These are phyloP conservation scores for Bos taurus DNA, from an alignment of 2,113 vertebrate species.

Conservation along the genomic window ARS-UCD2.0 NC_037351.1:16254001-16254500, in stretches of 20 bases:
- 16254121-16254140: conserved; percentile 54
- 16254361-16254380: background rate
- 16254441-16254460: background rate
- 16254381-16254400: background rate
- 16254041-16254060: conserved; percentile 62
- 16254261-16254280: background rate
- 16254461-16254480: background rate
- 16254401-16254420: background rate
- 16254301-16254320: background rate
- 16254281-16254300: background rate
- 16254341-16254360: background rate
- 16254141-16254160: conserved; percentile 14
- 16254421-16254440: background rate
- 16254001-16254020: conserved; percentile 43
- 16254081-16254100: conserved; percentile 54
- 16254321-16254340: background rate
- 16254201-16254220: conserved; percentile 26
- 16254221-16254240: conserved; percentile 22
- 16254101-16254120: conserved; percentile 67
- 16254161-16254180: background rate
- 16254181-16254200: conserved; percentile 6
- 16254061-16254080: conserved; percentile 51
- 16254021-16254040: conserved; percentile 56
- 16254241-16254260: background rate
- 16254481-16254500: conserved; percentile 31